Conservation (phyloP, 2,113 vertebrate genomes). For the Zapus hudsonius region DNA sequence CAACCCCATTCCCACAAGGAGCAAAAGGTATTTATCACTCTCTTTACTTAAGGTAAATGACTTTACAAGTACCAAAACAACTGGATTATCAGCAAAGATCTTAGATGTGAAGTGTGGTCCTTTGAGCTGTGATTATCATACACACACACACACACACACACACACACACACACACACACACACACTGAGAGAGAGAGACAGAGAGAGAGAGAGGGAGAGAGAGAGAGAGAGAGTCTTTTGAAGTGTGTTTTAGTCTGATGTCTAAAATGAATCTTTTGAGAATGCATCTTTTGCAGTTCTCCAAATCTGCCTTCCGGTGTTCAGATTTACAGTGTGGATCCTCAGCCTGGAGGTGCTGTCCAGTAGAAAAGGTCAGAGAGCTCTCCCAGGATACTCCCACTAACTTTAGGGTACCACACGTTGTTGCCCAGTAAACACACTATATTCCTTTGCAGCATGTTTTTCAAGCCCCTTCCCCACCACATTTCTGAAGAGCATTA, state of each 20-base stretch:
- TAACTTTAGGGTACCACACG: not conserved
- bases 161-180: too few relatives aligned
- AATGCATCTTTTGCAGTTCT: not conserved
- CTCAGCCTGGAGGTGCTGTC: not conserved
- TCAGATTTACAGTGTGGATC: not conserved
- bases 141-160: not conserved
- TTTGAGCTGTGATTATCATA: not conserved
- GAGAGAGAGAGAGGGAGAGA: too few relatives aligned
- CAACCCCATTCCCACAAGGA: not conserved
- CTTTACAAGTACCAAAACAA: accelerated
- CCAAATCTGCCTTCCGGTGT: not conserved
- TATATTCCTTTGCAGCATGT: not conserved
- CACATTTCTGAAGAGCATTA: not conserved
- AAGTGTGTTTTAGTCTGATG: not conserved
- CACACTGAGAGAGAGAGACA: too few relatives aligned
- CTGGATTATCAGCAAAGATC: not conserved
- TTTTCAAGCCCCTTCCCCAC: not conserved
- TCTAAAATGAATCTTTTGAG: not conserved
- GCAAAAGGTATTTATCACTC: not conserved
- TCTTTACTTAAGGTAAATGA: not conserved
- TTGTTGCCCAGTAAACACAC: not conserved
- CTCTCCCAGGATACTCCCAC: not conserved
- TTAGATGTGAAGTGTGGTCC: not conserved
- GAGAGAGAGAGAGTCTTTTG: too few relatives aligned
- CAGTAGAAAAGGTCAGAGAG: not conserved